Evolutionary conservation across 1,140 invertebrate species (phyloP).

Genomic region (Trachymyrmex septentrionalis): DNA sequence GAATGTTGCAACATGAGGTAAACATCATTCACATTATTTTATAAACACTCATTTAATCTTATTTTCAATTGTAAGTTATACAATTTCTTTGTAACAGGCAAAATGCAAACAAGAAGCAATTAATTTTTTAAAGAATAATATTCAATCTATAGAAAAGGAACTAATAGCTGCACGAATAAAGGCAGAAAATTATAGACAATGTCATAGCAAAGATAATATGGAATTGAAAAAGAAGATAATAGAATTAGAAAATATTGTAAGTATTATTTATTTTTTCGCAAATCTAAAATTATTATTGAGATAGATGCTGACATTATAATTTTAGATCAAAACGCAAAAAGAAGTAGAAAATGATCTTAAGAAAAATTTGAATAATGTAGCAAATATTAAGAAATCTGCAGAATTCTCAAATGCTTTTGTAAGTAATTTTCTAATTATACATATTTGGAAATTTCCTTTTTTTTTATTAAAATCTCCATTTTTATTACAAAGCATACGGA

Average conservation of each 20-base stretch:
- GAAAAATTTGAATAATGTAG: slow-evolving; percentile 74
- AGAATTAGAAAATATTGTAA: slow-evolving; percentile 80
- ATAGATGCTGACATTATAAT: not conserved
- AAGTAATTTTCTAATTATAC: slow-evolving; percentile 62
- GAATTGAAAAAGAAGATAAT: slow-evolving; percentile 78
- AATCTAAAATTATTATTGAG: not conserved
- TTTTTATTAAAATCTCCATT: slow-evolving; percentile 30
- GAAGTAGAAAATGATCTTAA: slow-evolving; percentile 74
- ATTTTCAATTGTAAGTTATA: slow-evolving; percentile 11
- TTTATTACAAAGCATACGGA: slow-evolving; percentile 69
- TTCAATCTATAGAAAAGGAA: slow-evolving; percentile 78
- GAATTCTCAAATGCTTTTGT: slow-evolving; percentile 74
- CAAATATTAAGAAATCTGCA: slow-evolving; percentile 75
- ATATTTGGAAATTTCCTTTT: slow-evolving; percentile 14
- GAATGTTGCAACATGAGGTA: slow-evolving; percentile 79
- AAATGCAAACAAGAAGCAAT: slow-evolving; percentile 79
- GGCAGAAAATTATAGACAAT: slow-evolving; percentile 72
- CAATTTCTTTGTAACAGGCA: slow-evolving; percentile 64
- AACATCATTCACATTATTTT: slow-evolving; percentile 19
- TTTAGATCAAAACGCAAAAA: slow-evolving; percentile 78
- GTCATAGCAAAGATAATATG: slow-evolving; percentile 70
- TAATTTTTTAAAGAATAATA: slow-evolving; percentile 74
- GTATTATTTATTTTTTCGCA: slow-evolving; percentile 44
- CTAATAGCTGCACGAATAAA: slow-evolving; percentile 67
- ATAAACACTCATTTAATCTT: not conserved